Conservation (phyloP, 2,113 vertebrate species). For the Lagopus muta region DNA sequence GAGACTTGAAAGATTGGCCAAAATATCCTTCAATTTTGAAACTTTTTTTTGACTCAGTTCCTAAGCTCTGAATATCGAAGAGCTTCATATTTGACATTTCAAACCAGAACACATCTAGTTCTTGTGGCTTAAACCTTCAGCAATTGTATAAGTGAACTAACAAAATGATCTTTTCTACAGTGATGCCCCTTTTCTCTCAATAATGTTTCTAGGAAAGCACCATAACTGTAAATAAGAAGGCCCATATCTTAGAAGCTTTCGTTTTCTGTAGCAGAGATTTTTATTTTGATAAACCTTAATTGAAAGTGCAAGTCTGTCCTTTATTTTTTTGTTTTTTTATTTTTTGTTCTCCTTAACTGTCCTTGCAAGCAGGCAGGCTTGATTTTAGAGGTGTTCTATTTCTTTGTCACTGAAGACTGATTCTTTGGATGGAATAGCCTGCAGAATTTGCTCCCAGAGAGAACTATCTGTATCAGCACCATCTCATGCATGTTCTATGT, state of each 20-base stretch:
- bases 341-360: neutral
- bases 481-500: neutral
- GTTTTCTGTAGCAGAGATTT: neutral
- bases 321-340: neutral
- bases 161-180: neutral
- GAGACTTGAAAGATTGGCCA: neutral
- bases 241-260: neutral
- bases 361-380: neutral
- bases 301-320: neutral
- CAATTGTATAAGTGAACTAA: neutral
- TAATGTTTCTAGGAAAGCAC: neutral
- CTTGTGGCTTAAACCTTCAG: neutral
- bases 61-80: neutral
- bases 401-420: neutral
- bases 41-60: neutral
- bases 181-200: neutral
- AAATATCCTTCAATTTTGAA: neutral
- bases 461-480: neutral
- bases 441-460: neutral
- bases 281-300: neutral
- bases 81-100: neutral
- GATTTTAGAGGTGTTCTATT: constrained; percentile 1
- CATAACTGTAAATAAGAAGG: neutral
- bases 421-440: neutral
- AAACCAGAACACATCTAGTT: neutral